Evolutionary conservation across 2,888 invertebrate genomes (phyloP), one percentile per base, ranked within the genome.

Genomic region (Drosophila neoperkinsi): DNA sequence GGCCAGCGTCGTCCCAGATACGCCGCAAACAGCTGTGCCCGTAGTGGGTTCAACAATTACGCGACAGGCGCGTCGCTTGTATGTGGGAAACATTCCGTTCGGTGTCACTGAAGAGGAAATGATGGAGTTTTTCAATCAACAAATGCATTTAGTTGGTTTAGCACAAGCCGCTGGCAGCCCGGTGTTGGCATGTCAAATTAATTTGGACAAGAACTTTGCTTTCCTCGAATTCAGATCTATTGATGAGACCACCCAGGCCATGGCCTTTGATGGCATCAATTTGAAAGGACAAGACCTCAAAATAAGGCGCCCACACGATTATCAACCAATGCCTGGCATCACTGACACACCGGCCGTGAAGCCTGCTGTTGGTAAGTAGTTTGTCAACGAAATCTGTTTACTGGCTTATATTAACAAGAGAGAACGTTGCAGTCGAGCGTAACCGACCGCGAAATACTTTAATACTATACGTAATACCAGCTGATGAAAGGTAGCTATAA

Each of bases 181-280:
- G 16, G 98, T 99, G 52, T 95, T 99, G 66, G 99, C 99, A 36
- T 99, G 99, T 93, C 99, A 99, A 94, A 99, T 99, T 69, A 99
- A 99, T 94, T 95, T 99, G 94, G 99, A 99, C 94, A 99, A 99
- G 94, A 99, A 99, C 94, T 99, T 99, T 95, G 99, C 99, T 91
- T 99, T 99, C 94, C 95, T 99, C 85, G 99, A 99, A 95, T 98
- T 98, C 94, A 94, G 92, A 90, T 99, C 99, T 30, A 99, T 99
- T 91, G 99, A 99, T 94, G 99, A 99, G 94, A 99, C 99, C 13
- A 99, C 99, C 58, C 99, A 99, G 92, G 99, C 99, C 1, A 99
- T 99, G 98, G 99, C 99, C 31, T 99, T 99, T 94, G 99, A 99
- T 94, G 99, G 99, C 56, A 99, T 99, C 84, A 99, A 98, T 94